phyloP scores from a whole-genome alignment of 2,888 invertebrate species.

The Caenorhabditis japonica region DNA sequence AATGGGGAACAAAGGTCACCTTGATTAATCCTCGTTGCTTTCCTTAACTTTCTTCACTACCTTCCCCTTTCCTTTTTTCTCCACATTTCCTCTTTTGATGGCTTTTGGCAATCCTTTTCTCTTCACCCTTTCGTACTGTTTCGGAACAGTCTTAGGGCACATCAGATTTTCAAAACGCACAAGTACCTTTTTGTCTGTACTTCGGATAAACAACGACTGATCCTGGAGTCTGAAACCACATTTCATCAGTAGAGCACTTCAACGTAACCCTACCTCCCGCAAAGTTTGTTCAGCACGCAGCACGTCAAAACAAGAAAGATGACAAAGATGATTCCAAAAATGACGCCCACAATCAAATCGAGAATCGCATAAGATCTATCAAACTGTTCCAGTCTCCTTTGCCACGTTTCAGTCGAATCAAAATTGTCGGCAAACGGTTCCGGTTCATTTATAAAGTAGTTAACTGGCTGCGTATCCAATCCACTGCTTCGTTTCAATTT shows the following conservation, averaged over 20 bases:
- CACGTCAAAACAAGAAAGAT: too few species aligned
- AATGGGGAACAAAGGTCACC: too few species aligned
- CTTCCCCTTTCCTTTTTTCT: not conserved
- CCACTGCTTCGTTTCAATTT: too few species aligned
- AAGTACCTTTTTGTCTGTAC: not conserved
- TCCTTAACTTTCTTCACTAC: too few species aligned
- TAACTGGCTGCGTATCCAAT: not conserved
- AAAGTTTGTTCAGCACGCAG: slow-evolving; percentile 4
- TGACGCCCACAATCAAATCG: too few species aligned
- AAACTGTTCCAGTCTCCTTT: too few species aligned
- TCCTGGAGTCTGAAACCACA: slow-evolving; percentile 7
- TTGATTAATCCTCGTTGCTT: too few species aligned
- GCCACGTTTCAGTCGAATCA: too few species aligned
- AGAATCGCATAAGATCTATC: too few species aligned
- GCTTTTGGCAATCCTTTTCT: slow-evolving; percentile 1
- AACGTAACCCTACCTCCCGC: not conserved
- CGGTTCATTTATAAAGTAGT: not conserved
- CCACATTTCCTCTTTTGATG: not conserved
- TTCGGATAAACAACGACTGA: slow-evolving; percentile 11
- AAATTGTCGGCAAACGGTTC: slow-evolving; percentile 21
- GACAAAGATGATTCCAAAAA: too few species aligned
- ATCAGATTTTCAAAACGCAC: slow-evolving; percentile 7
- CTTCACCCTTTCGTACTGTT: slow-evolving; percentile 7
- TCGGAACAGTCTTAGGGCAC: not conserved
- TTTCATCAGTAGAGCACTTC: not conserved